Conservation (phyloP, 2,797 vertebrate species). For the Hippopotamyrus pictus region DNA sequence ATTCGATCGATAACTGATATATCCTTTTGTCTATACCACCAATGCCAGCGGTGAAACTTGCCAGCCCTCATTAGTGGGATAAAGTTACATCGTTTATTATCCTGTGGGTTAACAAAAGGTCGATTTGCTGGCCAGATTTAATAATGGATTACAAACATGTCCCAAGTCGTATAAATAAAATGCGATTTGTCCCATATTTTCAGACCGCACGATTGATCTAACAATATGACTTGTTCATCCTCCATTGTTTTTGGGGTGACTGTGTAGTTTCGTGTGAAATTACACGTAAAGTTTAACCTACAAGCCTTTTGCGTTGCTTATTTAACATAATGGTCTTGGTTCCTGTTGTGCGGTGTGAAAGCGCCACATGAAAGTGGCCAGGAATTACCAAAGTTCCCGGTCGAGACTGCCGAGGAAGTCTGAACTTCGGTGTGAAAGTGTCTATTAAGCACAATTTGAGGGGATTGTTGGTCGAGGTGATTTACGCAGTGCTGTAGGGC, state of each 20-base stretch:
- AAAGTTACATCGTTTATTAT: not conserved
- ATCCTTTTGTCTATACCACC: not conserved
- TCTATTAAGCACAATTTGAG: not conserved
- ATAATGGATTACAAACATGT: not conserved
- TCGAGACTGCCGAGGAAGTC: not conserved
- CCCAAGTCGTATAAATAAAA: not conserved
- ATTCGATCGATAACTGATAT: not conserved
- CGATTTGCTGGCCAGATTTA: not conserved
- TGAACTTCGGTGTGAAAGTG: not conserved
- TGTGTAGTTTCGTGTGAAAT: not conserved
- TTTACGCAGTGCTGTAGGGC: too few relatives aligned
- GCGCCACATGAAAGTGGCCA: not conserved
- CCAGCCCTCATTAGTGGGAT: not conserved
- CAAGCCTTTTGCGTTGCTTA: not conserved
- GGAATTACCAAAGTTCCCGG: not conserved
- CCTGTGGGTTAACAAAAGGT: not conserved
- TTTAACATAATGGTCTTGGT: not conserved
- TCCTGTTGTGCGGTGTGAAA: not conserved
- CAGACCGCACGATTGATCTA: not conserved
- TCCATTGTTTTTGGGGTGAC: not conserved
- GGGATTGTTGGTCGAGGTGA: not conserved
- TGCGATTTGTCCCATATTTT: not conserved
- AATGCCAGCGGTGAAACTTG: not conserved
- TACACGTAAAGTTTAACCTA: not conserved
- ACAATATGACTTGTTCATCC: not conserved